Percentiles rank a stretch among this genome's conserved stretches.
Conservation (phyloP, 2,888 invertebrate genomes). For the Phaedon cochleariae region DNA sequence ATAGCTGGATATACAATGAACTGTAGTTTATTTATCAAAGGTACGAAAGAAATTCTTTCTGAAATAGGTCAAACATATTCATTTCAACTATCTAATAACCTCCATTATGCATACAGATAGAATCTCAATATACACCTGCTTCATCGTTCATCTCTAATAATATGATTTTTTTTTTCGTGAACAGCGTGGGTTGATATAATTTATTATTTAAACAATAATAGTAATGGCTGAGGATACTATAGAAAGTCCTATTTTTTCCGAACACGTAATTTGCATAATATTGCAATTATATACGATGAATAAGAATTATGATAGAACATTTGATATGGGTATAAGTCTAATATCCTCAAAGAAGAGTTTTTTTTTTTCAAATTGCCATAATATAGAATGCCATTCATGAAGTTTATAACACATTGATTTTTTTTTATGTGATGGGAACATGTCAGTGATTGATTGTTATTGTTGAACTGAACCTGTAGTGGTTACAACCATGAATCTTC, state of each 20-base stretch:
- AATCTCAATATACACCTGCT: slow-evolving; percentile 31
- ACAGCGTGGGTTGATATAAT: slow-evolving; percentile 34
- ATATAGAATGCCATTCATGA: no score
- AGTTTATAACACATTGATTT: no score
- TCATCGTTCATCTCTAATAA: slow-evolving; percentile 28
- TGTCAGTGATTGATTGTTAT: no score
- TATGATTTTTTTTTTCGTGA: slow-evolving; percentile 13
- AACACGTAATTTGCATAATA: slow-evolving; percentile 12
- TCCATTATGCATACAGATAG: slow-evolving; percentile 26
- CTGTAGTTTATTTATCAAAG: no score
- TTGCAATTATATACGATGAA: slow-evolving; percentile 17
- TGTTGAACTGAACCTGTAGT: no score
- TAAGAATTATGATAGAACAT: neutral
- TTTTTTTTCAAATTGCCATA: no score
- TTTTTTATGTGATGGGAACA: no score
- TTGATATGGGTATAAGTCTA: no score
- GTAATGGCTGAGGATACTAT: slow-evolving; percentile 24
- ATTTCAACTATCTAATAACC: slow-evolving; percentile 26
- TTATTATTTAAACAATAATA: slow-evolving; percentile 30
- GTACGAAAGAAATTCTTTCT: neutral
- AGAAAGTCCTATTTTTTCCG: slow-evolving; percentile 18
- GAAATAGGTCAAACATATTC: slow-evolving; percentile 27
- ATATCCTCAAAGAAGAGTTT: no score
- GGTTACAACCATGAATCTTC: no score
- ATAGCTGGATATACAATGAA: no score